Evolutionary conservation across 2,113 vertebrate species (phyloP).

Genomic region (Hydrochoerus hydrochaeris): DNA sequence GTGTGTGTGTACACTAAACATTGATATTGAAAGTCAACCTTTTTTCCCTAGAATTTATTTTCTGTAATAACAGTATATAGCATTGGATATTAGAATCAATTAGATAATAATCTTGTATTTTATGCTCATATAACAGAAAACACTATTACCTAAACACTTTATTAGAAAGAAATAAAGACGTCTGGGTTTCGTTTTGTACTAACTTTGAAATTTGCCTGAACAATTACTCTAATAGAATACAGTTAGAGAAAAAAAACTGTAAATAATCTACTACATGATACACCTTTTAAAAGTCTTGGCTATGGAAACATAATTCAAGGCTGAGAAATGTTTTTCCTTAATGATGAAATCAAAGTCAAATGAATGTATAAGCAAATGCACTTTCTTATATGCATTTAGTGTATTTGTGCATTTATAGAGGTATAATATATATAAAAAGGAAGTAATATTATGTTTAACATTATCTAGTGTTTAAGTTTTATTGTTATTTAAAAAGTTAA

Average conservation of each 20-base stretch:
- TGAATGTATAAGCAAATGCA: conserved; percentile 44
- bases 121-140: conserved; percentile 45
- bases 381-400: background rate
- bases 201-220: background rate
- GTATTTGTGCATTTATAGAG: background rate
- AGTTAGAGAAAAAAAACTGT: background rate
- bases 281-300: conserved; percentile 49
- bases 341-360: conserved; percentile 43
- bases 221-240: background rate
- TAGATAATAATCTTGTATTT: conserved; percentile 3
- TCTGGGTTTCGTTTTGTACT: conserved; percentile 35
- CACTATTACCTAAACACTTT: background rate
- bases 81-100: conserved; percentile 14
- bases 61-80: conserved; percentile 23
- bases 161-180: background rate
- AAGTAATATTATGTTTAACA: background rate
- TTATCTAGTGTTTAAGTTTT: conserved; percentile 55
- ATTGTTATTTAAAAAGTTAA: background rate
- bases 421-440: conserved; percentile 11
- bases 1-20: background rate
- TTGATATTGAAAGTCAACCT: background rate
- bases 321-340: conserved; percentile 62
- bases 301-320: conserved; percentile 7
- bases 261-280: conserved; percentile 38
- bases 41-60: conserved; percentile 57